A percentile compares a stretch with the other conserved stretches of the same genome.
Conservation (phyloP, 2,113 vertebrate genomes). For the Okapia johnstoni region DNA sequence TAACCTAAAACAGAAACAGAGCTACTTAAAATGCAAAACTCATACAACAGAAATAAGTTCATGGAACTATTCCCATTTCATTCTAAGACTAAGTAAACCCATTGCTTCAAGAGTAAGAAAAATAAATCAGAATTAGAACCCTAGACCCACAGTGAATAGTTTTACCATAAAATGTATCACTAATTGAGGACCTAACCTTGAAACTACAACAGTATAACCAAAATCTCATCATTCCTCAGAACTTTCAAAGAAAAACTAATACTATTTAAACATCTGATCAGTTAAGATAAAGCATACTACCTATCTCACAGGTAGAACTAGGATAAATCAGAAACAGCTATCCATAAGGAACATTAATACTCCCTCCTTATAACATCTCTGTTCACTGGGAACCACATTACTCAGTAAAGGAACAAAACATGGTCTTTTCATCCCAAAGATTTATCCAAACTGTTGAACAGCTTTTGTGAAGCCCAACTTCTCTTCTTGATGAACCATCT, state of each 20-base stretch:
- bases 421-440: background rate
- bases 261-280: background rate
- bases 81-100: background rate
- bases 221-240: background rate
- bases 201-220: background rate
- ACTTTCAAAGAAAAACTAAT: slow-evolving; percentile 29
- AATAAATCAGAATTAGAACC: background rate
- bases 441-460: background rate
- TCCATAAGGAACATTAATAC: background rate
- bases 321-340: slow-evolving; percentile 19
- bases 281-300: slow-evolving; percentile 1
- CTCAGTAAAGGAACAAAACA: background rate
- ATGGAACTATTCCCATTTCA: background rate
- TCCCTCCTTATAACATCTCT: background rate
- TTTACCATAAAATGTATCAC: background rate
- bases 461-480: background rate
- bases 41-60: background rate
- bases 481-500: background rate
- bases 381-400: background rate
- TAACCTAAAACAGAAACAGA: background rate
- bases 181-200: slow-evolving; percentile 27
- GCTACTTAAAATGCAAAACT: background rate
- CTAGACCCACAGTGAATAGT: background rate
- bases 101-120: background rate
- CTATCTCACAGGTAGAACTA: background rate